Conservation (phyloP, 2,797 vertebrate genomes). For the Macrochelys suwanniensis region DNA sequence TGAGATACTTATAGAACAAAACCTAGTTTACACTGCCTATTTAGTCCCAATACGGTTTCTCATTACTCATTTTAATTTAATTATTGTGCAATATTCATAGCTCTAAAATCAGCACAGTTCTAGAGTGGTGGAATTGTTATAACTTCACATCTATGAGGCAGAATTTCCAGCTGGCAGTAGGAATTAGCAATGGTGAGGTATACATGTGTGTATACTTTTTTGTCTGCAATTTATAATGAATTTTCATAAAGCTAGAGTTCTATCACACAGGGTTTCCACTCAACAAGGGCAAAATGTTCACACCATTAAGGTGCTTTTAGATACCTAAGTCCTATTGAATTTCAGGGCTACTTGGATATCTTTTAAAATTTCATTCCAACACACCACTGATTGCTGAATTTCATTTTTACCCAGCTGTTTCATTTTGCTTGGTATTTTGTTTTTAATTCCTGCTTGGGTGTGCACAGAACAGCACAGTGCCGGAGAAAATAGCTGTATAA, state of each 20-base stretch:
- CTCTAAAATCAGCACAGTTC: neutral
- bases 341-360: neutral
- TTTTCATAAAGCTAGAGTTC: neutral
- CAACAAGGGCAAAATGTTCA: neutral
- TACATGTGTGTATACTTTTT: neutral
- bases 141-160: neutral
- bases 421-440: neutral
- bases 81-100: neutral
- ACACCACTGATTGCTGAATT: neutral
- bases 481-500: neutral
- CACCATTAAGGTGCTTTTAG: neutral
- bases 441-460: neutral
- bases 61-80: neutral
- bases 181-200: neutral
- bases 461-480: neutral
- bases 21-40: neutral
- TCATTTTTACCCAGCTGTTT: neutral
- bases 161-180: neutral
- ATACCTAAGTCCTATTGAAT: neutral
- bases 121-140: neutral
- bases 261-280: neutral
- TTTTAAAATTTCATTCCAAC: neutral
- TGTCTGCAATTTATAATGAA: neutral
- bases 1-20: neutral
- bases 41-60: neutral